Base-by-base conservation (phyloP, 2,888 invertebrate species). In the Ypsolopha scabrella region DNA sequence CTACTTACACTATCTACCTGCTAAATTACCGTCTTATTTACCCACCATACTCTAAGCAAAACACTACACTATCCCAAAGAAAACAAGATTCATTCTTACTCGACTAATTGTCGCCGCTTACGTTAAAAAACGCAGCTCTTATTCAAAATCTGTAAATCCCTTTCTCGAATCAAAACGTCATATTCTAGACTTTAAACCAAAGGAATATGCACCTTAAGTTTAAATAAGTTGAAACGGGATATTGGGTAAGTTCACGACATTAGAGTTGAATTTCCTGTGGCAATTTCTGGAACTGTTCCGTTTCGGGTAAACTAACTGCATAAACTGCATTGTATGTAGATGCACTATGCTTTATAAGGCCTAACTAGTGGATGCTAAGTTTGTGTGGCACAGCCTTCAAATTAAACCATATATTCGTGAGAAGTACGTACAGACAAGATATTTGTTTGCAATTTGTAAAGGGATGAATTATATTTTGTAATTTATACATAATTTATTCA, bases 271-370 rank as follows among this genome's bases (percentile, higher is more conserved):
- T 72, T 72, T 80, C 52, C 57, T 53, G 57, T 68, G 66, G 53
- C 37, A 9, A 34, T 41, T 41, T 36, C 11, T 48, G 49, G 45
- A 59, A 57, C 63, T 72, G 65, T 56, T 68, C 68, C 73, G 62
- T 72, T 72, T 72, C 56, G 62, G 35, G 63, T 75, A 76, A 68
- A 72, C 70, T 66, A 65, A 74, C 71, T 74, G 36, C 69, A 76
- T 72, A 75, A 75, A 75, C 68, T 72, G 72, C 70, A 73, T 74
- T 77, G 24, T 24, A 24, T 24, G 75, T 79, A 75, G 74, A 72
- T 78, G 77, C 80, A 76, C 75, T 72, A 74, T 69, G 79, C 76
- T 82, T 79, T 74, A 74, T 77, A 70, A 61, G 67, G 68, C 65
- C 69, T 72, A 74, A 80, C 73, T 73, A 68, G 73, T 67, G 67